Conservation (phyloP, 2,888 invertebrate species). For the Tiliacea aurago region DNA sequence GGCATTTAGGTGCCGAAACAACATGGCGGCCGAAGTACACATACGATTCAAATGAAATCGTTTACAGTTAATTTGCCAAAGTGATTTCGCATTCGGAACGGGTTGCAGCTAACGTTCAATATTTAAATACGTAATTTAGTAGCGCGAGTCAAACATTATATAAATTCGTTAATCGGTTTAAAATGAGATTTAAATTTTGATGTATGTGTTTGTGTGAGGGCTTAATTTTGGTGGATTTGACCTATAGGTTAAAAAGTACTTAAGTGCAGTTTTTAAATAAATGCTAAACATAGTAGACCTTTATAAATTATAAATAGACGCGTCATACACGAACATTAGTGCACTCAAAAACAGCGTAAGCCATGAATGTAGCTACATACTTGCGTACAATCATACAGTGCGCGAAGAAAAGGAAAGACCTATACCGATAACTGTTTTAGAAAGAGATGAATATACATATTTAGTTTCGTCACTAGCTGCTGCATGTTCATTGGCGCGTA, state of each 20-base stretch:
- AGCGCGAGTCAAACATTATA: conserved; percentile 38
- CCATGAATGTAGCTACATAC: too few species aligned
- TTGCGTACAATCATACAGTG: too few species aligned
- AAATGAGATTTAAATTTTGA: conserved; percentile 35
- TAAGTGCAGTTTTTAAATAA: neutral
- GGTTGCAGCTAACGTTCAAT: conserved; percentile 37
- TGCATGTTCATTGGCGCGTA: too few species aligned
- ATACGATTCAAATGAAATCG: conserved; percentile 28
- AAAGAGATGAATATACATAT: too few species aligned
- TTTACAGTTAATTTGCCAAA: conserved; percentile 39
- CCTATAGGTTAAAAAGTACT: neutral
- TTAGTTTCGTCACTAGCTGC: too few species aligned
- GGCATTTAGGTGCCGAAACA: neutral
- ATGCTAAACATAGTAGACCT: neutral
- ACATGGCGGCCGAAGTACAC: neutral
- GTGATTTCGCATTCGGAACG: conserved; percentile 27
- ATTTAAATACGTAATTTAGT: conserved; percentile 32
- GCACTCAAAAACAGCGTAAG: too few species aligned
- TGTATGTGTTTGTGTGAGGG: conserved; percentile 3
- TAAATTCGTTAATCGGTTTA: conserved; percentile 41
- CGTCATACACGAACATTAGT: too few species aligned
- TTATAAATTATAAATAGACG: too few species aligned
- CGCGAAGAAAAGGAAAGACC: too few species aligned
- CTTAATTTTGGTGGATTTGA: neutral
- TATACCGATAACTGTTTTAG: too few species aligned